A percentile compares a stretch with the other conserved stretches of the same genome.
Evolutionary conservation across 2,113 vertebrate genomes (phyloP).

Genomic region (Gorilla gorilla): DNA sequence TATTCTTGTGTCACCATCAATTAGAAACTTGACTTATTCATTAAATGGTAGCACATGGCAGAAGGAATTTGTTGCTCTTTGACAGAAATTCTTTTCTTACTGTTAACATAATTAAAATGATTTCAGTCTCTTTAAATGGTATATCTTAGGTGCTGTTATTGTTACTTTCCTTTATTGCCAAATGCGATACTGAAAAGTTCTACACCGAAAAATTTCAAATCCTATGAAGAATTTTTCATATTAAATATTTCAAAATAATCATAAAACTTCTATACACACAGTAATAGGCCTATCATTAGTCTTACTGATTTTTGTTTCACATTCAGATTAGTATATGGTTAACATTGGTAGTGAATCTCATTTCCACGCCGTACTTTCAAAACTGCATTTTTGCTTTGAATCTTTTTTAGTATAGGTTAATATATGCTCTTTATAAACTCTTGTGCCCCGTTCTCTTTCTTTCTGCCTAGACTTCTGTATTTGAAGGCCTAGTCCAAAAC

Average conservation of each 20-base stretch:
- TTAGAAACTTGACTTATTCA: background rate
- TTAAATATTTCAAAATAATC: background rate
- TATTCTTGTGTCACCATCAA: background rate
- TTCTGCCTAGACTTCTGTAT: background rate
- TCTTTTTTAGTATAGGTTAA: background rate
- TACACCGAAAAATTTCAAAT: background rate
- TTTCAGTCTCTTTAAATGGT: background rate
- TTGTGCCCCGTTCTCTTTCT: background rate
- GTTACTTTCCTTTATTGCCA: slow-evolving; percentile 35
- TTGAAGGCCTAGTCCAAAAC: background rate
- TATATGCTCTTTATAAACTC: background rate
- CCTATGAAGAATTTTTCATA: background rate
- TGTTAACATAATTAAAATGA: background rate
- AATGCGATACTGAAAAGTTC: background rate
- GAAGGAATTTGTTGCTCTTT: background rate
- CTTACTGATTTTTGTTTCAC: background rate
- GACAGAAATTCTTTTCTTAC: background rate
- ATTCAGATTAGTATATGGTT: background rate
- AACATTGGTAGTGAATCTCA: background rate
- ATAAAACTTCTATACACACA: background rate
- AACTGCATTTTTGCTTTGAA: background rate
- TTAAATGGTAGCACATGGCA: background rate
- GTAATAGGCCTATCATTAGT: background rate
- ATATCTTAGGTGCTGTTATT: background rate
- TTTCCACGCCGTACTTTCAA: background rate